Base-by-base conservation (phyloP, 2,888 invertebrate genomes). In the Caradrina kadenii region DNA sequence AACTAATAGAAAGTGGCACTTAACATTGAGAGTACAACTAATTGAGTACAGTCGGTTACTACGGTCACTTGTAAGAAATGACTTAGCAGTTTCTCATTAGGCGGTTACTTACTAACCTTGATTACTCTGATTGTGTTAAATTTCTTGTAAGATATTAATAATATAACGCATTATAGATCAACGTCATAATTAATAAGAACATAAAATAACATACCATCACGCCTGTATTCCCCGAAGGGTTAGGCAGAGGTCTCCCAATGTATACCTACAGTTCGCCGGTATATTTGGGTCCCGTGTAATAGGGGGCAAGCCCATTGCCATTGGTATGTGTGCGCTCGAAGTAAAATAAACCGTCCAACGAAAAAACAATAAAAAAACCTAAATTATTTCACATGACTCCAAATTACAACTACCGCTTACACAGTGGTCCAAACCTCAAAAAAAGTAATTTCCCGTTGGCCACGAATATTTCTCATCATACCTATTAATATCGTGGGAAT, bases 401-500 rank as follows among this genome's bases (percentile, higher is more conserved):
- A 45, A 45, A 17, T 45, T 45, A 45, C 45, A 56, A 48, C 62
- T 26, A 62, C 17, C 56, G 67, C 75, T 65, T 53, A 82, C 45
- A 55, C 39, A 53, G 8, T 49, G n/a, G 45, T 45, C 35, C 15
- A 21, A 59, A 69, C 65, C 71, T 60, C 45, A 62, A 69, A 70
- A 55, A 62, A 53, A n/a, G 22, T 19, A 22, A 22, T 21, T 66
- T 63, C 58, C 75, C 62, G 62, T 31, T 58, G 56, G 60, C 49
- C n/a, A 42, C 50, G 49, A 52, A 4, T 48, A 45, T 72, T 67
- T 45, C 22, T 59, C 49, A 42, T n/a, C 50, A 15, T 55, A 26
- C 21, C 69, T 35, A 58, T 62, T 54, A 59, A 35, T 39, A n/a
- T 48, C 76, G 77, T 82, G 77, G 74, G 88, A 89, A 88, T 63